These are phyloP conservation scores for Orientallactaga sibirica DNA, from an alignment of 2,797 vertebrate genomes.

Conservation along the genomic window DNA sequence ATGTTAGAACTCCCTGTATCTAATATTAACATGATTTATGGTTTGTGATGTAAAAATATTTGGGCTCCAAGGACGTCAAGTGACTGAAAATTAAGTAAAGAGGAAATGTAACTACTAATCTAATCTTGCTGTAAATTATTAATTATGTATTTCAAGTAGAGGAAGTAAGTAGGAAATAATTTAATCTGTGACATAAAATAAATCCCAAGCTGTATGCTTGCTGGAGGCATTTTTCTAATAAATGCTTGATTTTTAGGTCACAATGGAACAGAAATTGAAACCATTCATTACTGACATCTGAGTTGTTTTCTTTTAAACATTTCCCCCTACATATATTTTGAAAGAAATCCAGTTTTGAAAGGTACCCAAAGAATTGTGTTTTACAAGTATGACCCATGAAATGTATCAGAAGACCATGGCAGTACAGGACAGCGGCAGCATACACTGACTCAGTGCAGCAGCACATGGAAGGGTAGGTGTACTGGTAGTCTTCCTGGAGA, in stretches of 20 bases:
- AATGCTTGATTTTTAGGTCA: conserved; percentile 85
- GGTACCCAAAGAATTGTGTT: conserved; percentile 40
- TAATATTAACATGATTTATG: conserved; percentile 87
- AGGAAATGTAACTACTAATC: conserved; percentile 83
- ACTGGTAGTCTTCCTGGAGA: conserved; percentile 68
- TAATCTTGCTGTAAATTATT: conserved; percentile 86
- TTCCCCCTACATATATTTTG: conserved; percentile 50
- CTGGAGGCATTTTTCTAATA: conserved; percentile 85
- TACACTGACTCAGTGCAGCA: conserved; percentile 36
- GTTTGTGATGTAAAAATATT: conserved; percentile 81
- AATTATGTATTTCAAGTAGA: conserved; percentile 87
- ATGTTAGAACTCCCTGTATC: conserved; percentile 78
- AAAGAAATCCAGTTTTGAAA: conserved; percentile 51
- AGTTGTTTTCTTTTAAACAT: conserved; percentile 81
- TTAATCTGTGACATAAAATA: conserved; percentile 86
- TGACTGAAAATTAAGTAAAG: conserved; percentile 87
- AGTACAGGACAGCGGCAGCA: background rate
- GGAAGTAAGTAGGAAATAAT: conserved; percentile 87
- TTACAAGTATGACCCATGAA: conserved; percentile 36
- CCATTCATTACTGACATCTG: conserved; percentile 78
- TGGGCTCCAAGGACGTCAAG: conserved; percentile 81
- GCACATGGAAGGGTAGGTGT: conserved; percentile 5
- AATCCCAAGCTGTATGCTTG: conserved; percentile 83
- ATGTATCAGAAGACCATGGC: conserved; percentile 65
- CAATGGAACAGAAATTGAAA: conserved; percentile 84